Evolutionary conservation across 1,140 invertebrate genomes (phyloP).

Genomic region (Aphaenogaster ashmeadi): DNA sequence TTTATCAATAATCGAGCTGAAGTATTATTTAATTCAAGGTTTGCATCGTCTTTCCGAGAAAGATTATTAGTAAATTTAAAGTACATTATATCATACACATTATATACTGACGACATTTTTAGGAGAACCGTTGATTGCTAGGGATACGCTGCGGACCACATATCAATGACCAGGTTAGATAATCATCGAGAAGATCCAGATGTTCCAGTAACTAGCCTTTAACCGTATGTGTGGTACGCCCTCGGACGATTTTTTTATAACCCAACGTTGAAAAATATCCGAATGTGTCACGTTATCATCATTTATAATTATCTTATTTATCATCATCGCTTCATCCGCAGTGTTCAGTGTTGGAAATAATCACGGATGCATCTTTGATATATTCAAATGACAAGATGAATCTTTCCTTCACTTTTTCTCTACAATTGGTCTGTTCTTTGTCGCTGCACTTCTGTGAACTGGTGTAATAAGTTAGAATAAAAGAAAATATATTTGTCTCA

Average conservation of each 20-base stretch:
- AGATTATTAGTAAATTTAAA: background rate
- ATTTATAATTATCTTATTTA: constrained; percentile 42
- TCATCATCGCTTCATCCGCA: background rate
- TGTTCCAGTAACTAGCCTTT: constrained; percentile 82
- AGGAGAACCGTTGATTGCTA: constrained; percentile 81
- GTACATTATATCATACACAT: background rate
- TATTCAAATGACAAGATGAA: constrained; percentile 1
- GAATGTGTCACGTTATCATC: constrained; percentile 27
- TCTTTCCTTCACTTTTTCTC: background rate
- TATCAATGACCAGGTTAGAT: constrained; percentile 81
- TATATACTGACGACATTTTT: constrained; percentile 41
- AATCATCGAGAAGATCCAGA: constrained; percentile 70
- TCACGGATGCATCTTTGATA: constrained; percentile 7
- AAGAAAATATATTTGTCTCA: too few species aligned
- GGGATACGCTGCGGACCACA: constrained; percentile 82
- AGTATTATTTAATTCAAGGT: constrained; percentile 88
- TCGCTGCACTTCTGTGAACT: too few species aligned
- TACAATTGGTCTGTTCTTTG: too few species aligned
- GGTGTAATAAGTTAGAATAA: too few species aligned
- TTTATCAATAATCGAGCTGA: constrained; percentile 90
- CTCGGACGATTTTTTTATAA: constrained; percentile 78
- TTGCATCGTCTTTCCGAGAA: constrained; percentile 47
- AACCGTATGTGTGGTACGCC: constrained; percentile 81
- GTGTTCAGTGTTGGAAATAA: constrained; percentile 5
- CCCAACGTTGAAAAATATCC: constrained; percentile 50